Conservation (phyloP, 92 coral and sea anemone species). For the Paramuricea clavata region DNA sequence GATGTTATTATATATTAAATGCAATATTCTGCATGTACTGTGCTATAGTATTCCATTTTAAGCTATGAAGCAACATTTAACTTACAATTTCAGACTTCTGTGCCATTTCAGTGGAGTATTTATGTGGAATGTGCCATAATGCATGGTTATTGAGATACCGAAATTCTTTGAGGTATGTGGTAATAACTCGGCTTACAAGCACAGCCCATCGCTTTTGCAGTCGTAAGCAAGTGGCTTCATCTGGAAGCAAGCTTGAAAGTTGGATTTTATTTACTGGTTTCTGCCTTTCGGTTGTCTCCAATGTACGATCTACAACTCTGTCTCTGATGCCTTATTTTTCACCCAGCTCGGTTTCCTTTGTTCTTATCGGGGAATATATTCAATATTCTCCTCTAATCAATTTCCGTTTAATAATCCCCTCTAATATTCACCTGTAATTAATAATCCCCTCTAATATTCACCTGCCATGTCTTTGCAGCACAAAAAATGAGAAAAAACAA, state of each 20-base stretch:
- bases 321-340: slow-evolving; percentile 57
- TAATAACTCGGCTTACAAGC: slow-evolving; percentile 41
- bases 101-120: slow-evolving; percentile 50
- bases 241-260: slow-evolving; percentile 58
- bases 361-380: too few relatives aligned
- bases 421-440: too few relatives aligned
- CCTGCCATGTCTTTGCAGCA: too few relatives aligned
- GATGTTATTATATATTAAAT: not conserved
- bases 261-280: slow-evolving; percentile 51
- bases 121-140: slow-evolving; percentile 49
- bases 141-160: slow-evolving; percentile 30
- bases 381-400: too few relatives aligned
- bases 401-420: too few relatives aligned
- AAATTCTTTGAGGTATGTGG: slow-evolving; percentile 46
- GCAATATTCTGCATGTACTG: too few relatives aligned
- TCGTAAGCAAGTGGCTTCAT: slow-evolving; percentile 25
- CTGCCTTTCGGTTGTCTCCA: slow-evolving; percentile 30
- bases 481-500: too few relatives aligned
- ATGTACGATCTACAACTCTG: slow-evolving; percentile 36
- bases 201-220: slow-evolving; percentile 60
- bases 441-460: too few relatives aligned
- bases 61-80: not conserved
- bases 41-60: not conserved
- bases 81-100: slow-evolving; percentile 63
- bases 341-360: too few relatives aligned